Percentiles rank a stretch among this genome's conserved stretches.
phyloP scores from a whole-genome alignment of 2,888 invertebrate genomes.

The Napeogenes sylphis region DNA sequence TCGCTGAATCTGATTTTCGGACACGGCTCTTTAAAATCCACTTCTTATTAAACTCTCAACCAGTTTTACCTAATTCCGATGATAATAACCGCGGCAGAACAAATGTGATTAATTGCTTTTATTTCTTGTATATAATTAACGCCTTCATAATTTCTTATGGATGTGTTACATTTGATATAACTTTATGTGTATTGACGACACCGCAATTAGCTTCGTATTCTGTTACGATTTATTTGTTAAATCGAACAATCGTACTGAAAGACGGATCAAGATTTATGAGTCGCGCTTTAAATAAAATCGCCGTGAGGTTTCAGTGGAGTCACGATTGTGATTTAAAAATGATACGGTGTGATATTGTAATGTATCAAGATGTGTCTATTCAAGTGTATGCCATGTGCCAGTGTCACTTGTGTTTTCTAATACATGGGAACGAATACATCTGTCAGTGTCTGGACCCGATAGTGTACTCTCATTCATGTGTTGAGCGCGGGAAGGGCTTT shows the following conservation, averaged over 20 bases:
- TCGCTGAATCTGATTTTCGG: constrained; percentile 55
- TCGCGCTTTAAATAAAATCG: constrained; percentile 67
- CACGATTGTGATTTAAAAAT: constrained; percentile 76
- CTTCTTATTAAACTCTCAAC: constrained; percentile 50
- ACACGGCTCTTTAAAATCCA: constrained; percentile 49
- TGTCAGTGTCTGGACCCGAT: constrained; percentile 52
- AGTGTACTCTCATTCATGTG: constrained; percentile 51
- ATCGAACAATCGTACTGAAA: constrained; percentile 66
- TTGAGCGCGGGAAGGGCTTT: constrained; percentile 36
- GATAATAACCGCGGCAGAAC: constrained; percentile 57
- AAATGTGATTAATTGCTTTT: constrained; percentile 61
- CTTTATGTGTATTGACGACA: constrained; percentile 29
- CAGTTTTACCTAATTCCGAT: constrained; percentile 65
- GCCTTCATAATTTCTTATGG: constrained; percentile 37
- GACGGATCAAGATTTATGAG: constrained; percentile 66
- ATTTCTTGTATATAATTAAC: constrained; percentile 52
- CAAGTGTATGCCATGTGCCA: constrained; percentile 42
- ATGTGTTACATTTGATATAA: constrained; percentile 34
- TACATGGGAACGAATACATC: constrained; percentile 57
- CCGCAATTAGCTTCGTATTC: constrained; percentile 60
- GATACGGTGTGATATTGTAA: constrained; percentile 59
- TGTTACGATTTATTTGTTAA: constrained; percentile 57
- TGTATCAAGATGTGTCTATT: constrained; percentile 41
- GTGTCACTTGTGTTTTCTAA: constrained; percentile 38
- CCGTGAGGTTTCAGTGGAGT: constrained; percentile 74